These are phyloP conservation scores for Lepisosteus oculatus DNA, from an alignment of 2,113 vertebrate genomes.

Conservation along the genomic window DNA sequence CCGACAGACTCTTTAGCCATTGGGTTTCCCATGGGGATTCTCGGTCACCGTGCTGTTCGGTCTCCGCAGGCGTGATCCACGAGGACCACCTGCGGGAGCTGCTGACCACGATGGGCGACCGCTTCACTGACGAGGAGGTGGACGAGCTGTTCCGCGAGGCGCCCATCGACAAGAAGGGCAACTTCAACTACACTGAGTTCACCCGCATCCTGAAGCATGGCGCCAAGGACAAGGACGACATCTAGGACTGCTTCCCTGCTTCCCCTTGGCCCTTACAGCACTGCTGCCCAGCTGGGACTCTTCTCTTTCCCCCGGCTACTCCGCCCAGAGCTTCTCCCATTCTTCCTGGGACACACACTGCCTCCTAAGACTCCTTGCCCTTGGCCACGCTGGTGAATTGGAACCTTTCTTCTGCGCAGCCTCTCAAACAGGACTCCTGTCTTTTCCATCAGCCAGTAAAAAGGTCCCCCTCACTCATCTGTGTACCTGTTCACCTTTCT, in stretches of 20 bases:
- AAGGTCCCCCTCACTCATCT: background rate
- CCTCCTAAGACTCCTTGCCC: no score
- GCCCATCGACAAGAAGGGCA: slow-evolving; percentile 96
- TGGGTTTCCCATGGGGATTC: no score
- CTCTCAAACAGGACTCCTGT: background rate
- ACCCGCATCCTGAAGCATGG: slow-evolving; percentile 97
- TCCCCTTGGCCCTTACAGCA: slow-evolving; percentile 17
- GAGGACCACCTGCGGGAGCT: slow-evolving; percentile 95
- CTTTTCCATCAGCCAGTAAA: background rate
- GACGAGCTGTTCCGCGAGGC: slow-evolving; percentile 97
- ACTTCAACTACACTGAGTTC: slow-evolving; percentile 98
- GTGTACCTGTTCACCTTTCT: no score
- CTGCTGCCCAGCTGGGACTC: background rate
- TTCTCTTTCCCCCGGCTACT: background rate
- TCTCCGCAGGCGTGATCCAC: slow-evolving; percentile 78
- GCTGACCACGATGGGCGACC: slow-evolving; percentile 97
- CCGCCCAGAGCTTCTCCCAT: background rate
- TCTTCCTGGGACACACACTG: no score
- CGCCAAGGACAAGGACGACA: slow-evolving; percentile 79
- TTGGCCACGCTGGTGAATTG: no score
- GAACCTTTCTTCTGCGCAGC: no score
- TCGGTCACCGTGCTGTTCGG: background rate
- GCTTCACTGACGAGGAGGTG: slow-evolving; percentile 96
- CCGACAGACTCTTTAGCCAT: no score
- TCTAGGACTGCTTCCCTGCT: slow-evolving; percentile 43